Evolutionary conservation across 2,113 vertebrate species (phyloP).

Genomic region (Eupsittula cactorum): DNA sequence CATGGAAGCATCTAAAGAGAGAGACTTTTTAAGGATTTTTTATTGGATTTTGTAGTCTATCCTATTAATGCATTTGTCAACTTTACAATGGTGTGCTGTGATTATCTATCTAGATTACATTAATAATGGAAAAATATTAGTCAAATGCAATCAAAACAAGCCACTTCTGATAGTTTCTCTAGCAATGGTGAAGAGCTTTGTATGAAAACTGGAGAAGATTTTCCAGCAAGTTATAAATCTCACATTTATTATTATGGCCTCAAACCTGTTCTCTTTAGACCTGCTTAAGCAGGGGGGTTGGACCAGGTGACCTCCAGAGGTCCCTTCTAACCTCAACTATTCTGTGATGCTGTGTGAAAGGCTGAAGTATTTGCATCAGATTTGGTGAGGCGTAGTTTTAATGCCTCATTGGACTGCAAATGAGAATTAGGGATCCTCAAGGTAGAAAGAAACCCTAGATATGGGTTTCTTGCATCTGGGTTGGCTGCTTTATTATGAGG

Average conservation of each 20-base stretch:
- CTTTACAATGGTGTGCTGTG: background rate
- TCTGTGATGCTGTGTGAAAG: background rate
- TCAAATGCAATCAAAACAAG: background rate
- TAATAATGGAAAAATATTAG: background rate
- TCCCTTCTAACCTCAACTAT: background rate
- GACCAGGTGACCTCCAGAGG: background rate
- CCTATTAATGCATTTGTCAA: background rate
- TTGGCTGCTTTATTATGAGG: background rate
- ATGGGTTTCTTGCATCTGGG: background rate
- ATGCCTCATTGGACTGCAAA: background rate
- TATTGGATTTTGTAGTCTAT: background rate
- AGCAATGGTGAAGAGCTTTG: background rate
- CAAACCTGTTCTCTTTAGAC: background rate
- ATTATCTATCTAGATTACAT: background rate
- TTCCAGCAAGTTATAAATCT: background rate
- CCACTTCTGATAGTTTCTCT: background rate
- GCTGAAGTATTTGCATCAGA: background rate
- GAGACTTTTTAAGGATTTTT: background rate
- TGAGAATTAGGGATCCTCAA: background rate
- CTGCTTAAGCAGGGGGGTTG: background rate
- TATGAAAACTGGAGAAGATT: background rate
- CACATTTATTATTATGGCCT: background rate
- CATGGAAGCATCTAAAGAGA: background rate
- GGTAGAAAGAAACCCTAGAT: background rate
- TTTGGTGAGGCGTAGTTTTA: background rate